phyloP scores from a whole-genome alignment of 2,797 vertebrate genomes.

The Fringilla coelebs region DNA sequence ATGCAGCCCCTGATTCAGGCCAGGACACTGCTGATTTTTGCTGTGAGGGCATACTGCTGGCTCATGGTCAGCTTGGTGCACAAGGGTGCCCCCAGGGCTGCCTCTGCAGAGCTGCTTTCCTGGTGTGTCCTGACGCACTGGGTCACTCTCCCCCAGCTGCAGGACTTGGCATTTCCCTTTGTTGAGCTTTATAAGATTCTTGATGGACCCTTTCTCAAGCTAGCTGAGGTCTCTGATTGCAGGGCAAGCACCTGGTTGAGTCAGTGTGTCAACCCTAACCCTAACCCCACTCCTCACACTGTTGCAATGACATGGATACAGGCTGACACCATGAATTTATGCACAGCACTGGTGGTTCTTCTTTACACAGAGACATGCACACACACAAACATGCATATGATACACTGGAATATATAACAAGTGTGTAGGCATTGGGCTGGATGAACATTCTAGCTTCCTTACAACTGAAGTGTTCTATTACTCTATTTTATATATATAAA shows the following conservation, averaged over 20 bases:
- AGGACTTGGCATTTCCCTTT: not conserved
- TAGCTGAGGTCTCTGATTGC: not conserved
- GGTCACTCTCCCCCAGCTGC: not conserved
- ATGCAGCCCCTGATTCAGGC: not conserved
- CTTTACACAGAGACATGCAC: not conserved
- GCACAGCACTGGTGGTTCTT: not conserved
- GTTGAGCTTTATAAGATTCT: not conserved
- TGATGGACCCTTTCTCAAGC: not conserved
- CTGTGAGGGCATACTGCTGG: not conserved
- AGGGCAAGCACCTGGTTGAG: not conserved
- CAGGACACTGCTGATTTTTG: not conserved
- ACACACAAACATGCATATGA: not conserved
- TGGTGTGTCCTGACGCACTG: not conserved
- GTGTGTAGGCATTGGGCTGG: not conserved
- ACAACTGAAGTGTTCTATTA: not conserved
- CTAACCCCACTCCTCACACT: not conserved
- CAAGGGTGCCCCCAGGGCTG: not conserved
- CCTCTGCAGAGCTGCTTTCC: not conserved
- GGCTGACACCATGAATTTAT: not conserved
- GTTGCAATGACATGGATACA: not conserved
- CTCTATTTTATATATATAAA: not conserved
- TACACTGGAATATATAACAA: not conserved
- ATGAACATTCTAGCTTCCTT: fast-evolving
- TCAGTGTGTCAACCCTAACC: not conserved
- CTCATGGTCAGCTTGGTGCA: not conserved